Percentiles rank a stretch among this genome's conserved stretches.
Conservation (phyloP, 2,888 invertebrate species). For the Pegoplata infirma region DNA sequence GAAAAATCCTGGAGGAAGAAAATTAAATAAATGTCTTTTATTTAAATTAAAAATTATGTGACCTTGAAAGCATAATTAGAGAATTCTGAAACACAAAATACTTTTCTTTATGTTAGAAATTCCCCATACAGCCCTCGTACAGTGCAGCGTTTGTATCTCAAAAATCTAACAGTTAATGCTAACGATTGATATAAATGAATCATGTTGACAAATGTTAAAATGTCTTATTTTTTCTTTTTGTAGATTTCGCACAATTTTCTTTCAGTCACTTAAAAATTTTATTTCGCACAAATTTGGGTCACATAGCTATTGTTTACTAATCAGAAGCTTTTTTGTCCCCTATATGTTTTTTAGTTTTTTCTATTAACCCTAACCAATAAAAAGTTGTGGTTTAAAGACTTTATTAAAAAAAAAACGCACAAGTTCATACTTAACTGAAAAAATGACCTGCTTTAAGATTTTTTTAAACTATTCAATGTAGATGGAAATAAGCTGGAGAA, state of each 20-base stretch:
- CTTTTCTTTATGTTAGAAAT: too few relatives aligned
- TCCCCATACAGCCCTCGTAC: too few relatives aligned
- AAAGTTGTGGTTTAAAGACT: not conserved
- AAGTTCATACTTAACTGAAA: not conserved
- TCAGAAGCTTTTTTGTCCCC: not conserved
- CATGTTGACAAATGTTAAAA: slow-evolving; percentile 22
- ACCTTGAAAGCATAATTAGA: too few relatives aligned
- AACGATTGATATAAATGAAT: slow-evolving; percentile 29
- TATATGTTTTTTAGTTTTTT: not conserved
- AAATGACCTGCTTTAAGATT: not conserved
- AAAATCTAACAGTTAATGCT: slow-evolving; percentile 1
- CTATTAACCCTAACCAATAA: not conserved
- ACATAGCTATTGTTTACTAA: slow-evolving; percentile 19
- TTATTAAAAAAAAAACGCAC: not conserved
- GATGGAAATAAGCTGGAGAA: not conserved
- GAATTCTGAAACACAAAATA: too few relatives aligned
- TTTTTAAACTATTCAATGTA: not conserved
- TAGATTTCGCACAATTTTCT: not conserved
- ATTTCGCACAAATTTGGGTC: not conserved
- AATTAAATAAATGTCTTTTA: too few relatives aligned
- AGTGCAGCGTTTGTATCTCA: not conserved
- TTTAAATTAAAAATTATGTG: too few relatives aligned
- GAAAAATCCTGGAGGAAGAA: too few relatives aligned
- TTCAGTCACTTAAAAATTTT: not conserved
- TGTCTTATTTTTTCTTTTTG: not conserved